A percentile compares a stretch with the other conserved stretches of the same genome.
phyloP scores from a whole-genome alignment of 2,113 vertebrate genomes.

The Siphamia tubifer region DNA sequence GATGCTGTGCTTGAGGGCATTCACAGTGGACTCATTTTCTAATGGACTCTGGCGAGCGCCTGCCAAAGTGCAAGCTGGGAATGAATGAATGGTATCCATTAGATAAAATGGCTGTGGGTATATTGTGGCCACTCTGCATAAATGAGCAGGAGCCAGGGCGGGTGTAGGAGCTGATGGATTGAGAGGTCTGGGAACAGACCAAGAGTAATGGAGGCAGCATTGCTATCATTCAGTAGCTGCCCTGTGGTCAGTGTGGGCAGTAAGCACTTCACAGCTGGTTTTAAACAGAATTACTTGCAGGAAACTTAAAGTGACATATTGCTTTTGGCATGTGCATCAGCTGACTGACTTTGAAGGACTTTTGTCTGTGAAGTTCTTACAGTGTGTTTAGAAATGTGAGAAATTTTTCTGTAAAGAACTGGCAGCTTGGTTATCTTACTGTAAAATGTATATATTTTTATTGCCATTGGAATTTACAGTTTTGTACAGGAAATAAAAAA shows the following conservation, averaged over 20 bases:
- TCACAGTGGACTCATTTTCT: conserved; percentile 61
- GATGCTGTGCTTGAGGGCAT: conserved; percentile 26
- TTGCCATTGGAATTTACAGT: too few species aligned
- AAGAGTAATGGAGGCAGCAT: conserved; percentile 24
- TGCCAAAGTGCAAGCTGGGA: conserved; percentile 61
- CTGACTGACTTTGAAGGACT: neutral
- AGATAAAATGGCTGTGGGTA: conserved; percentile 58
- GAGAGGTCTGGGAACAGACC: conserved; percentile 20
- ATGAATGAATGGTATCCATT: conserved; percentile 65
- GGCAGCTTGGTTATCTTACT: too few species aligned
- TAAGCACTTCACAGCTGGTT: conserved; percentile 33
- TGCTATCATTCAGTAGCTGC: conserved; percentile 19
- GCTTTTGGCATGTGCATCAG: neutral
- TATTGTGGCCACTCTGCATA: conserved; percentile 58
- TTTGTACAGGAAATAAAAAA: too few species aligned
- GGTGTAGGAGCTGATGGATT: conserved; percentile 42
- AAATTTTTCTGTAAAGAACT: too few species aligned
- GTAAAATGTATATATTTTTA: too few species aligned
- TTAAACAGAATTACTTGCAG: conserved; percentile 20
- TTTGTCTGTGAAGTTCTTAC: too few species aligned
- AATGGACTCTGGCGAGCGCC: conserved; percentile 59
- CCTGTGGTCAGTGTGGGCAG: conserved; percentile 4
- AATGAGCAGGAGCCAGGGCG: conserved; percentile 24
- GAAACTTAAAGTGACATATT: neutral
- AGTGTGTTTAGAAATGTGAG: too few species aligned